phyloP scores from a whole-genome alignment of 2,888 invertebrate species.

The Phania funesta region DNA sequence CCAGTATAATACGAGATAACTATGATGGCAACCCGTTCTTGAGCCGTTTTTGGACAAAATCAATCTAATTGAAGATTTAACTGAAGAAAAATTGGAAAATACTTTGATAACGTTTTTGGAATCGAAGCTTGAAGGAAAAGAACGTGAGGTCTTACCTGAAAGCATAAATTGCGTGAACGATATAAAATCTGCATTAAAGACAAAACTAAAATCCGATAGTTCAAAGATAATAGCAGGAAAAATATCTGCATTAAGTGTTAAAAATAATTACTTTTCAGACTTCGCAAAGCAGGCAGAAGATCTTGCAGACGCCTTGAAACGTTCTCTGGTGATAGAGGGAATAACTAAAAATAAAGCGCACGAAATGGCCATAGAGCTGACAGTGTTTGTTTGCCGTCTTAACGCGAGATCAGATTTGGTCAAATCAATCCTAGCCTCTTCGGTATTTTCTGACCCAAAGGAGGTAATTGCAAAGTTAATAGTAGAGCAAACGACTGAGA shows the following conservation, averaged over 20 bases:
- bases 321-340: neutral
- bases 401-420: neutral
- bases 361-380: too few species aligned
- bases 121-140: neutral
- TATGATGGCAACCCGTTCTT: neutral
- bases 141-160: neutral
- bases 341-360: too few species aligned
- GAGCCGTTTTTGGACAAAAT: neutral
- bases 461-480: neutral
- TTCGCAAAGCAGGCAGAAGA: neutral
- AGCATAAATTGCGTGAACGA: neutral
- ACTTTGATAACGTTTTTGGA: neutral
- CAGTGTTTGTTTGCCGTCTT: neutral
- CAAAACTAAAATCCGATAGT: neutral
- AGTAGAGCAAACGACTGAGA: slow-evolving; percentile 3
- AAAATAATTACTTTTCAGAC: neutral
- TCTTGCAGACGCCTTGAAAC: neutral
- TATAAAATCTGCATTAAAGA: neutral
- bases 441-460: neutral
- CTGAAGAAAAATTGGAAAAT: neutral
- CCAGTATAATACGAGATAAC: neutral
- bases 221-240: neutral
- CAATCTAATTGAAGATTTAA: neutral
- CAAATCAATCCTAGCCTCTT: neutral
- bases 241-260: neutral